Evolutionary conservation across 2,797 vertebrate genomes (phyloP).

Genomic region (Liasis olivaceus): DNA sequence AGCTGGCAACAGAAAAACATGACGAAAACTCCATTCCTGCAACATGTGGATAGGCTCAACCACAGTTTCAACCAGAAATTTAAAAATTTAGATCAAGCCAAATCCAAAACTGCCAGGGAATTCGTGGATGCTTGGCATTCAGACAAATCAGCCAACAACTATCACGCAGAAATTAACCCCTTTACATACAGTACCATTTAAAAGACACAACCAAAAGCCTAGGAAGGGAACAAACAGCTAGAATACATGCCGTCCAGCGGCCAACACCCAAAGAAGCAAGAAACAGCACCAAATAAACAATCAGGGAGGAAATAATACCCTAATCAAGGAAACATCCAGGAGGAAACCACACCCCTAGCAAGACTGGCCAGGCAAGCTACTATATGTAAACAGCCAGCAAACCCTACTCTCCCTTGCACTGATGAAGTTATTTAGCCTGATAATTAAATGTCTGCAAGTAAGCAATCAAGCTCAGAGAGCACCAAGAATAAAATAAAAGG

Average conservation of each 20-base stretch:
- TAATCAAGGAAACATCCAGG: not conserved
- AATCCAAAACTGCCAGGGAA: not conserved
- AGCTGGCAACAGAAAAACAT: not conserved
- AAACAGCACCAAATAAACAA: not conserved
- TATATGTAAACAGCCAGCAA: no score
- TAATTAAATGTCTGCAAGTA: no score
- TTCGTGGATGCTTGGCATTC: not conserved
- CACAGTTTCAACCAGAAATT: not conserved
- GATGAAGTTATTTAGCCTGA: no score
- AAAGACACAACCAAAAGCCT: not conserved
- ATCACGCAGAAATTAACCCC: not conserved
- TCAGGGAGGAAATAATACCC: not conserved
- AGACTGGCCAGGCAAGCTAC: not conserved
- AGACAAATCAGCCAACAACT: not conserved
- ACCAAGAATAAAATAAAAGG: no score
- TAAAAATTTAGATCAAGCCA: not conserved
- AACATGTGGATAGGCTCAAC: not conserved
- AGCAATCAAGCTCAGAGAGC: no score
- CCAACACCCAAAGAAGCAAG: not conserved
- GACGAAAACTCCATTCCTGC: not conserved
- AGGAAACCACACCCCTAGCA: not conserved
- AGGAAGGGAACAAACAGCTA: not conserved
- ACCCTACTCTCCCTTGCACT: no score
- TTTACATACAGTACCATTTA: not conserved
- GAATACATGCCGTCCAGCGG: not conserved